Base-by-base conservation (phyloP, 2,113 vertebrate genomes). In the Phoenicopterus ruber region DNA sequence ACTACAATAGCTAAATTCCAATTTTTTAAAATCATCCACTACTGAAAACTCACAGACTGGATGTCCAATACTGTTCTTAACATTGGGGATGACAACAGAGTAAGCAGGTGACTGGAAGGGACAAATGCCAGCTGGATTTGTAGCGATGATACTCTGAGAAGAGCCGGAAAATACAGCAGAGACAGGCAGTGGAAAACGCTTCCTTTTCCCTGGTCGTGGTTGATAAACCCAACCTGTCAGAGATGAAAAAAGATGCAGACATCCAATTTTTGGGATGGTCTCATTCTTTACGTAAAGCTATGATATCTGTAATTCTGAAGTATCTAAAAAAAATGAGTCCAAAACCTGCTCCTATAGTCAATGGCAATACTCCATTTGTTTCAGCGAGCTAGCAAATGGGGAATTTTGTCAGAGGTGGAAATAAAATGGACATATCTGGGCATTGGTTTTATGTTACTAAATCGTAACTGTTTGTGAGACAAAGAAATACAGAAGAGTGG, bases 221-320 rank as follows among this genome's bases (percentile, higher is more conserved):
- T 98, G 98, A 97, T 98, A 99, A 96, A 98, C 98, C 98, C 98
- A 99, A 95, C 96, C 99, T 99, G 96, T 57, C 87, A 95, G 86
- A 90, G 78, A 92, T 5, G 77, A 97, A 85, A 96, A 72, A 93
- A 84, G 50, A 95, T 18, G 25, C 32, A 90, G 58, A 70, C 4
- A 85, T 12, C 8, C 13, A 44, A 0, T 36, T 36, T 82, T 71
- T 17, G 44, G n/a, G 16, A 65, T 44, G 13, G 38, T 66, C 59
- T 88, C 16, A 49, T 80, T 90, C 9, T 31, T 70, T 78, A 52
- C 22, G 49, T 65, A 86, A 82, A 91, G 28, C 32, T 32, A 50
- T 13, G 7, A 19, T 36, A 94, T 8, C 40, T 62, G 13, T 65
- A 67, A 40, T 66, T 82, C 26, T 52, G 44, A 88, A 86, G 17